These are phyloP conservation scores for Allolobophora icterica DNA, from an alignment of 2,888 invertebrate genomes.

Conservation along the genomic window DNA sequence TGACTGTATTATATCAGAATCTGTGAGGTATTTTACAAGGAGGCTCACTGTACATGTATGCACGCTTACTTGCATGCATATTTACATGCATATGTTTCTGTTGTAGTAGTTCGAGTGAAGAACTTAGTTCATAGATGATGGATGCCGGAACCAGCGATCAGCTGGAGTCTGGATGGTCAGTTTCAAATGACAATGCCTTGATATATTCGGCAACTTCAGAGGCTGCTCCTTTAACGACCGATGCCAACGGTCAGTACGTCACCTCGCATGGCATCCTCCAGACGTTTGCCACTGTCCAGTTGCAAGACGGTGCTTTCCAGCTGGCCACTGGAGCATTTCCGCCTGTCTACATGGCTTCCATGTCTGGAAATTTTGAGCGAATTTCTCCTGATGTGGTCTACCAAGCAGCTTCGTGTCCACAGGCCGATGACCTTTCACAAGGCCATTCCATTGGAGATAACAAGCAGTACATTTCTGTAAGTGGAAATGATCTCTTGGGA, in stretches of 20 bases:
- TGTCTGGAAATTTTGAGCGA: slow-evolving; percentile 18
- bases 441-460: neutral
- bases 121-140: neutral
- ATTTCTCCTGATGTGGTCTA: slow-evolving; percentile 24
- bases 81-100: neutral
- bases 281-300: slow-evolving; percentile 18
- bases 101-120: neutral
- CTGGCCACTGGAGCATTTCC: slow-evolving; percentile 19
- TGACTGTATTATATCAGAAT: too few relatives aligned
- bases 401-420: slow-evolving; percentile 8
- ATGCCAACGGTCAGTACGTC: neutral
- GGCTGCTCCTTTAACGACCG: neutral
- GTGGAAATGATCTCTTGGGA: neutral
- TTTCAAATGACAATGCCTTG: neutral
- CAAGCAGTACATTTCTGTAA: slow-evolving; percentile 26
- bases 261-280: slow-evolving; percentile 27
- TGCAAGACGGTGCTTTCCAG: slow-evolving; percentile 19
- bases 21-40: too few relatives aligned
- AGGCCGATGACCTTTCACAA: slow-evolving; percentile 21
- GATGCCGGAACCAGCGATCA: neutral
- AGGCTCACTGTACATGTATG: too few relatives aligned
- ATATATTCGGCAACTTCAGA: neutral
- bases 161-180: neutral
- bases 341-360: neutral
- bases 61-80: too few relatives aligned